Evolutionary conservation across 2,113 vertebrate genomes (phyloP), one percentile per base, ranked within the genome.

Genomic region (Donacobius atricapilla): DNA sequence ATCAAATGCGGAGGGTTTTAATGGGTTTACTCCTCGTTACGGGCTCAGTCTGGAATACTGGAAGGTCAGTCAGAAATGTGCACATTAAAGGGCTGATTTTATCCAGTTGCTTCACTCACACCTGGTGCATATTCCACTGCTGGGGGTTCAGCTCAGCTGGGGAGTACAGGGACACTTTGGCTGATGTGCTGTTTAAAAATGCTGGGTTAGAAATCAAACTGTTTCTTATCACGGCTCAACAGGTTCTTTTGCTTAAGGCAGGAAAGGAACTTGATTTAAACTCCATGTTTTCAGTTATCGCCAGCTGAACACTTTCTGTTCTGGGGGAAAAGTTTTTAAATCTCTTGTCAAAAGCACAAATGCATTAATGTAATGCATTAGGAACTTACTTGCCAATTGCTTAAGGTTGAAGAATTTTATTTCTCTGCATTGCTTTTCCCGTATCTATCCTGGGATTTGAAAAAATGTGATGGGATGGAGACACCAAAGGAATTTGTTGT

Each of bases 81-180:
- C 94, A 84, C 85, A 17, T 95, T 96, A 75, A 98, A 98, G 98
- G 98, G 98, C 98, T 98, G 96, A 97, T 85, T 92, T 72, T 85
- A 88, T 92, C 96, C 93, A 80, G 45, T 94, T 93, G 82, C 95
- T 93, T 94, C 96, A 71, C 93, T 94, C 93, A 61, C 88, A 61
- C 30, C 44, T 77, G 97, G 94, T 94, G 96, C 75, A 9, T 82
- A 65, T 95, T 77, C 81, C 96, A 33, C 83, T 54, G 42, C 91
- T 90, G 96, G 94, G 79, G 95, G 87, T 90, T 96, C 96, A 92
- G 19, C 94, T 86, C 58, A 91, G 93, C 94, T 94, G 57, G 16
- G 85, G 73, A n/a, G 40, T 68, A 47, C 89, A 22, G 22, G 64
- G 76, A 50, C 60, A 82, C 15, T 68, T 80, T 77, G 93, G 54